phyloP scores from a whole-genome alignment of 2,113 vertebrate genomes.

The Todiramphus chloris region DNA sequence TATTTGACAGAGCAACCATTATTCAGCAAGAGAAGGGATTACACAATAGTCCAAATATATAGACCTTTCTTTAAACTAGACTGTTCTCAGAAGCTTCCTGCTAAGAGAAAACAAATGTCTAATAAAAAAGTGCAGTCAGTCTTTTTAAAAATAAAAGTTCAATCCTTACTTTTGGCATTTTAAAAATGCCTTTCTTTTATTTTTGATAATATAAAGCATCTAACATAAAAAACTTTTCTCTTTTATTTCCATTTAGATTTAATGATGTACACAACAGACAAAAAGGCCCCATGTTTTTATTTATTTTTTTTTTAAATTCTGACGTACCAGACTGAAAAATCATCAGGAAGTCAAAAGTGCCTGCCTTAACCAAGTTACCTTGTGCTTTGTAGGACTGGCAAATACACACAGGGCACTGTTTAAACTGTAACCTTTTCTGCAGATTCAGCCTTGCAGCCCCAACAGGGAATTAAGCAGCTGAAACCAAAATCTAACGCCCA shows the following conservation, averaged over 20 bases:
- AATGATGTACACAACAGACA: not conserved
- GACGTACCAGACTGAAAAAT: constrained; percentile 22
- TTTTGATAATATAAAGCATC: not conserved
- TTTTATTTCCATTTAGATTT: not conserved
- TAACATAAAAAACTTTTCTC: not conserved
- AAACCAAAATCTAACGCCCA: constrained; percentile 57
- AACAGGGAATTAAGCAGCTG: constrained; percentile 13
- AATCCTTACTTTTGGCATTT: not conserved
- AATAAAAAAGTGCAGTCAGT: not conserved
- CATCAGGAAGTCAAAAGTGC: constrained; percentile 39
- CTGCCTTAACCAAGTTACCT: constrained; percentile 35
- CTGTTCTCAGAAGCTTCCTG: not conserved
- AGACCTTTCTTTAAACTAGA: not conserved
- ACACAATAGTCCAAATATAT: not conserved
- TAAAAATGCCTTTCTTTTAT: not conserved
- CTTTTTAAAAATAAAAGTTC: not conserved
- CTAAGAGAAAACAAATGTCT: not conserved
- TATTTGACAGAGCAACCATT: not conserved
- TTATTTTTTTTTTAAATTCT: not conserved
- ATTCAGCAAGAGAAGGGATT: not conserved
- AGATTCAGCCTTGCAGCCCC: constrained; percentile 21
- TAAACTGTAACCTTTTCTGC: constrained; percentile 47
- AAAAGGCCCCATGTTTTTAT: not conserved
- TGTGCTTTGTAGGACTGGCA: not conserved
- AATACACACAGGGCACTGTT: not conserved